Evolutionary conservation across 2,797 vertebrate genomes (phyloP).

Genomic region (Scarus forsteni): DNA sequence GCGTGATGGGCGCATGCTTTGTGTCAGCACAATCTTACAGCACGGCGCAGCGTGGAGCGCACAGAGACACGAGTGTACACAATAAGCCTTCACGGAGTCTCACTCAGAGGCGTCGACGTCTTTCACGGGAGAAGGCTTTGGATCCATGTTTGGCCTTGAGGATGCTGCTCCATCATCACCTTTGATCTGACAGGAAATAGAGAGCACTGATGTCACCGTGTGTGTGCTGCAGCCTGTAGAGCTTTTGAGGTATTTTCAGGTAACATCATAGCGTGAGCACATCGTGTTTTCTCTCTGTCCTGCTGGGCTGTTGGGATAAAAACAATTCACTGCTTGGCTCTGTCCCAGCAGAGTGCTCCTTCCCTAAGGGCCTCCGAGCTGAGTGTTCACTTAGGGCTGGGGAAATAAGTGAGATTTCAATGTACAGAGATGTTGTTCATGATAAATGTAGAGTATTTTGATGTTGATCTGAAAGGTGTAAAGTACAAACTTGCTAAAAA

Average conservation of each 20-base stretch:
- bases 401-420: no score
- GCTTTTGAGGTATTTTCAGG: conserved; percentile 8
- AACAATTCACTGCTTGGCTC: conserved; percentile 9
- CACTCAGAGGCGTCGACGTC: neutral
- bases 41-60: conserved; percentile 22
- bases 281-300: conserved; percentile 1
- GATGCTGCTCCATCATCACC: conserved; percentile 30
- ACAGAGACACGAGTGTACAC: neutral
- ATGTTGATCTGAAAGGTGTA: no score
- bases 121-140: conserved; percentile 11
- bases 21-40: conserved; percentile 64
- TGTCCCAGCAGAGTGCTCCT: conserved; percentile 20
- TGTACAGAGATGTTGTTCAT: no score
- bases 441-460: no score
- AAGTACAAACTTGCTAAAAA: no score
- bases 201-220: conserved; percentile 43
- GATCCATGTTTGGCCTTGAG: conserved; percentile 30
- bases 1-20: conserved; percentile 50
- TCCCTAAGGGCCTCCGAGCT: conserved; percentile 8
- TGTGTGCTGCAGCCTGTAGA: neutral
- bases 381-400: conserved; percentile 1
- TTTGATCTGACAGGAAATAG: conserved; percentile 52
- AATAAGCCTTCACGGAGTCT: neutral
- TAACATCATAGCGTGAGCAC: conserved; percentile 10
- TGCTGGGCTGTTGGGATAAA: conserved; percentile 13